Conservation (phyloP, 53 echinoderm and acorn worm genomes). For the Crossaster papposus region DNA sequence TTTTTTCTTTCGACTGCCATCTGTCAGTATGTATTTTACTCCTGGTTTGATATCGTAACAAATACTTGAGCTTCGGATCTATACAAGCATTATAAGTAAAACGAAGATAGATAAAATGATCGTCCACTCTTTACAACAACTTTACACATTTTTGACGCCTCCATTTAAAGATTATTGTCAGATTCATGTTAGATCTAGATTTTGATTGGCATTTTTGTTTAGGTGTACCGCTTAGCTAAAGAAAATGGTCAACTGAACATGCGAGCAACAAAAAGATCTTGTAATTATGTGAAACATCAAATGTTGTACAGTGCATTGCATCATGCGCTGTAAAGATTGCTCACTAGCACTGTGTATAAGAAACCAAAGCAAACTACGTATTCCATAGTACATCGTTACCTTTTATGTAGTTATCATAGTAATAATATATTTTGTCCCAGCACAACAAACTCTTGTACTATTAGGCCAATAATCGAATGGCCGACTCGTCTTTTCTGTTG, state of each 20-base stretch:
- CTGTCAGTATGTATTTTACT: conserved; percentile 34
- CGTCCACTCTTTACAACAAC: too few relatives aligned
- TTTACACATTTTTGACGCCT: too few relatives aligned
- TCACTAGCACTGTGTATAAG: background rate
- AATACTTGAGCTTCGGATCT: background rate
- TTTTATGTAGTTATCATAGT: too few relatives aligned
- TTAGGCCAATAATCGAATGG: background rate
- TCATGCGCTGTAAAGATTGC: background rate
- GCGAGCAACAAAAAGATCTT: background rate
- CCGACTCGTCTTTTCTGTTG: background rate
- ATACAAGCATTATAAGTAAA: background rate
- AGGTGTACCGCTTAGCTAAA: too few relatives aligned
- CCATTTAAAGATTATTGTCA: too few relatives aligned
- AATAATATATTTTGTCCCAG: background rate
- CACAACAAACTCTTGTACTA: too few relatives aligned
- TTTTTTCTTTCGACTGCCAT: conserved; percentile 47
- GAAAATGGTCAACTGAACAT: too few relatives aligned
- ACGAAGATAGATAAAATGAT: background rate
- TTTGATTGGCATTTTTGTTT: too few relatives aligned
- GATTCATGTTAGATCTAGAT: too few relatives aligned
- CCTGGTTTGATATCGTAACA: background rate
- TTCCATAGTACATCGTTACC: too few relatives aligned
- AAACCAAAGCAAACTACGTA: background rate
- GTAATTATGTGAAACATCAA: background rate
- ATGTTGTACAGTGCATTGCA: background rate